phyloP scores from a whole-genome alignment of 2,113 vertebrate genomes.

The Calyptomena viridis region DNA sequence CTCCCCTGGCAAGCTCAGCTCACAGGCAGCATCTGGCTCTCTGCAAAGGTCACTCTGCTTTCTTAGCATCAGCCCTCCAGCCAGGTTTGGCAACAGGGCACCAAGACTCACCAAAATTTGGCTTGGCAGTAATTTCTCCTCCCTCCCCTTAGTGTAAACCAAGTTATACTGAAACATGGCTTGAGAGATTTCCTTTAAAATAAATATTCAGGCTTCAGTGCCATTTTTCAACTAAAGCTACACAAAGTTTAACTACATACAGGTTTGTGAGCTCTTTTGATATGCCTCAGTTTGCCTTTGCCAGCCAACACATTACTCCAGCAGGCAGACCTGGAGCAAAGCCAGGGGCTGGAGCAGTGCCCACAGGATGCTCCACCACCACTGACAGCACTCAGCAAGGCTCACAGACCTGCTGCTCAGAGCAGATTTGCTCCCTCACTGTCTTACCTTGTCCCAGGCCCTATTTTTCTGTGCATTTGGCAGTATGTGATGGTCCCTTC shows the following conservation, averaged over 20 bases:
- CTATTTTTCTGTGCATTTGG: neutral
- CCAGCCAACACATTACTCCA: neutral
- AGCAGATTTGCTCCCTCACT: neutral
- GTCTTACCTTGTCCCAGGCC: neutral
- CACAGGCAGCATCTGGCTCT: slow-evolving; percentile 37
- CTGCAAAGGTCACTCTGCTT: neutral
- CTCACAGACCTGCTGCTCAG: neutral
- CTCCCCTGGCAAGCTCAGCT: slow-evolving; percentile 44
- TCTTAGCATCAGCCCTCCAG: neutral
- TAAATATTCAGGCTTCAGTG: neutral
- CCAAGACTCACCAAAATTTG: neutral
- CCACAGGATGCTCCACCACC: neutral
- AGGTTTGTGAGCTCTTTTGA: neutral
- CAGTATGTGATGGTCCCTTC: neutral
- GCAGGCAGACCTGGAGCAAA: neutral
- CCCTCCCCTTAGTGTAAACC: fast-evolving
- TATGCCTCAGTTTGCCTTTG: neutral
- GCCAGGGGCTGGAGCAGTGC: neutral
- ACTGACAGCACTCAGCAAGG: neutral
- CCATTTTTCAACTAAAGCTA: neutral
- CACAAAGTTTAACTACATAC: fast-evolving
- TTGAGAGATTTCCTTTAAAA: neutral
- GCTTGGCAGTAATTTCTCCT: neutral
- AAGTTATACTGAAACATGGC: neutral
- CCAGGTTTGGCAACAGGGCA: neutral